Conservation (phyloP, 2,888 invertebrate genomes). For the Philonicus albiceps region DNA sequence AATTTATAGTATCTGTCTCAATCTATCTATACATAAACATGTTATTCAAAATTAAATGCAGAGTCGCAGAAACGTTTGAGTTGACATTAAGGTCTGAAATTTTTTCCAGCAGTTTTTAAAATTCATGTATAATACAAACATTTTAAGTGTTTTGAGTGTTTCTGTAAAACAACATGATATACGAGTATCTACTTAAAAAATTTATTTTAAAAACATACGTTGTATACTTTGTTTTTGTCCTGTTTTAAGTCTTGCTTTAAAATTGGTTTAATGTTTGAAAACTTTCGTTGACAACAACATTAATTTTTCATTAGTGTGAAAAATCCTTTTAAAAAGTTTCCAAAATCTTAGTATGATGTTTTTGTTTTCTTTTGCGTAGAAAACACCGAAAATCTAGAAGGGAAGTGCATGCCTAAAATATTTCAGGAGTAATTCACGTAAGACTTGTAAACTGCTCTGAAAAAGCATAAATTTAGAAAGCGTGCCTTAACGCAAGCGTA, state of each 20-base stretch:
- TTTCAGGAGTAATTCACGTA: background rate
- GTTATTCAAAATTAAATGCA: too few species aligned
- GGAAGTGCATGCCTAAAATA: background rate
- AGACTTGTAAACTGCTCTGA: background rate
- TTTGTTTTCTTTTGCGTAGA: background rate
- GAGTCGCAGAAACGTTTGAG: too few species aligned
- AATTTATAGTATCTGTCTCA: too few species aligned
- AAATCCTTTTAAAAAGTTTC: background rate
- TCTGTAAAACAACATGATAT: background rate
- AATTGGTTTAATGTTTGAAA: background rate
- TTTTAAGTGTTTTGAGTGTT: background rate
- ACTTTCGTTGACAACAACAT: background rate
- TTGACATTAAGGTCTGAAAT: too few species aligned
- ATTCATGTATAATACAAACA: too few species aligned
- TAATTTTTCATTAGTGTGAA: background rate
- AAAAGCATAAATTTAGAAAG: constrained; percentile 9
- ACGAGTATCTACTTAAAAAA: background rate
- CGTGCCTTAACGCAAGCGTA: constrained; percentile 9
- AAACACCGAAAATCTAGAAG: background rate
- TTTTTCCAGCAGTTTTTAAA: too few species aligned
- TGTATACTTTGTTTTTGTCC: background rate
- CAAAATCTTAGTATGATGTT: background rate
- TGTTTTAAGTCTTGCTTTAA: background rate
- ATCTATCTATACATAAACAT: too few species aligned
- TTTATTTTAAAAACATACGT: background rate